Conservation (phyloP, 2,888 invertebrate species). For the Aleiodes testaceus region DNA sequence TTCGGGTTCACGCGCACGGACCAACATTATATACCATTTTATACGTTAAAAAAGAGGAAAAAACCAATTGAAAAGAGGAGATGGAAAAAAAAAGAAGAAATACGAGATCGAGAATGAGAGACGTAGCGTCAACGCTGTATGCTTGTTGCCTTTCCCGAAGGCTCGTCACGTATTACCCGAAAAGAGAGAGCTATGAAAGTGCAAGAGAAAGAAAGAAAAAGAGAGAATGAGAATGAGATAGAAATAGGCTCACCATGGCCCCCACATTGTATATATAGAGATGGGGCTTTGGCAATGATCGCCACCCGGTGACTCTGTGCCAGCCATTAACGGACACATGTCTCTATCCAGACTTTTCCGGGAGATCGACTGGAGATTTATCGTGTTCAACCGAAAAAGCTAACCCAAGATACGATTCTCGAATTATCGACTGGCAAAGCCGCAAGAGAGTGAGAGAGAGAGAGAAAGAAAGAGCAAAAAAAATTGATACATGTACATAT, state of each 20-base stretch:
- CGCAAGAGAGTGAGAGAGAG: background rate
- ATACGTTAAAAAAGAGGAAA: conserved; percentile 20
- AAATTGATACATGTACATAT: background rate
- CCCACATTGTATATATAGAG: conserved; percentile 47
- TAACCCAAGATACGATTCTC: conserved; percentile 40
- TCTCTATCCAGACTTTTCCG: conserved; percentile 66
- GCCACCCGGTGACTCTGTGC: conserved; percentile 68
- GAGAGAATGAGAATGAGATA: conserved; percentile 56
- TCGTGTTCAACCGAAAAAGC: conserved; percentile 55
- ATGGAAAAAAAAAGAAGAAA: background rate
- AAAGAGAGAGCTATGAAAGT: conserved; percentile 17
- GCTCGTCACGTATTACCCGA: conserved; percentile 66
- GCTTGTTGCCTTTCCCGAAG: conserved; percentile 58
- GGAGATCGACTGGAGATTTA: conserved; percentile 58
- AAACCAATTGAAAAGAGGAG: conserved; percentile 54
- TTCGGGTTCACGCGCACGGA: conserved; percentile 4
- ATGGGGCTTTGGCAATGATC: conserved; percentile 71
- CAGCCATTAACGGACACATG: conserved; percentile 72
- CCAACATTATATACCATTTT: conserved; percentile 21
- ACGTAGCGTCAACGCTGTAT: conserved; percentile 8
- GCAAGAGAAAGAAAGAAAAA: conserved; percentile 45
- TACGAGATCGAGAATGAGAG: conserved; percentile 14
- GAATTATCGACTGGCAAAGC: conserved; percentile 30
- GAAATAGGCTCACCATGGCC: conserved; percentile 34
- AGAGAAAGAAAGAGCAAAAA: too few relatives aligned